Evolutionary conservation across 2,797 vertebrate genomes (phyloP).

Genomic region (Tadarida brasiliensis): DNA sequence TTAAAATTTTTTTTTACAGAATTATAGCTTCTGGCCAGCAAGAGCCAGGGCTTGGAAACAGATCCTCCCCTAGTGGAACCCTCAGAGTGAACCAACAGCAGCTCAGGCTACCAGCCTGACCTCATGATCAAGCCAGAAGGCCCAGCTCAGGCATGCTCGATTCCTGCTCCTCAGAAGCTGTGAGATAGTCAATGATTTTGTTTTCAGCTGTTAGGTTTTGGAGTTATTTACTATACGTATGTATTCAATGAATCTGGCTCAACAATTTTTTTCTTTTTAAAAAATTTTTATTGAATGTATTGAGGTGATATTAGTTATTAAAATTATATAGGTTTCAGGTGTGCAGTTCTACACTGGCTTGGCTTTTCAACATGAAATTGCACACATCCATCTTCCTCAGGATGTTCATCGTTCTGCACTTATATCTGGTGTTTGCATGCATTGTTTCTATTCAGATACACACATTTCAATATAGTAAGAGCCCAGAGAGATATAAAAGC

Average conservation of each 20-base stretch:
- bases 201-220: neutral
- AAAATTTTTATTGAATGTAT: neutral
- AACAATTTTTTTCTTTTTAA: neutral
- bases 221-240: neutral
- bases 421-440: neutral
- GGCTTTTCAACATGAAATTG: neutral
- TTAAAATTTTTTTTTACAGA: neutral
- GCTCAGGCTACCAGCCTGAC: neutral
- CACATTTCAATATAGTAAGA: neutral
- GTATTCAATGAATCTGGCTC: neutral
- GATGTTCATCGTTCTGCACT: neutral
- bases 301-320: neutral
- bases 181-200: neutral
- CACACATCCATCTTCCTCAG: neutral
- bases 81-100: neutral
- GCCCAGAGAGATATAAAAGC: neutral
- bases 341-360: neutral
- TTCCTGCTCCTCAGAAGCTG: neutral
- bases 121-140: neutral
- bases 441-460: neutral
- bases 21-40: neutral
- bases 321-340: neutral
- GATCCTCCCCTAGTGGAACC: too few relatives aligned
- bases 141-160: neutral
- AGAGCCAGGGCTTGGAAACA: neutral